Evolutionary conservation across 2,888 invertebrate genomes (phyloP).

Genomic region (Drosophila eohydei): DNA sequence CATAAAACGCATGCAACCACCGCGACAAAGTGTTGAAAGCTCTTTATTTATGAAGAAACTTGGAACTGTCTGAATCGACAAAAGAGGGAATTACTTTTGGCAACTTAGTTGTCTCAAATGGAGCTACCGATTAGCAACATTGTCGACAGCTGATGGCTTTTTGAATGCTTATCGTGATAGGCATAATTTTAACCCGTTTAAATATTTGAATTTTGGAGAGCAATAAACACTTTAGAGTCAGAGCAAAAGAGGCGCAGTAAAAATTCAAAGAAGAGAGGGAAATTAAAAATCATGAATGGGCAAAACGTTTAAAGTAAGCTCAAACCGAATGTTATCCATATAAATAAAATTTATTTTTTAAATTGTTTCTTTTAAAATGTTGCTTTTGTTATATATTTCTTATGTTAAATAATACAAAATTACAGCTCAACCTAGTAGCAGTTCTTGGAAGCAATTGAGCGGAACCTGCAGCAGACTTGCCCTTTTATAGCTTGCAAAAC

Average conservation of each 20-base stretch:
- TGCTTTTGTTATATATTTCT: background rate
- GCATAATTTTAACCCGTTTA: constrained; percentile 4
- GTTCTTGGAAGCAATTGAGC: background rate
- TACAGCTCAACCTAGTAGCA: background rate
- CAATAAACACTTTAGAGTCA: background rate
- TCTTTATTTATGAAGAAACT: constrained; percentile 37
- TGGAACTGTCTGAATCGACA: constrained; percentile 4
- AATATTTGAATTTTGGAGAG: background rate
- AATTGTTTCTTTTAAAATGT: background rate
- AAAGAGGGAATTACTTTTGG: constrained; percentile 20
- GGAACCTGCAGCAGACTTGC: too few species aligned
- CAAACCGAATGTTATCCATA: background rate
- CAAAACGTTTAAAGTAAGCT: background rate
- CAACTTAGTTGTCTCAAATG: constrained; percentile 37
- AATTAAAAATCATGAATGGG: constrained; percentile 9
- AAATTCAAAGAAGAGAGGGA: background rate
- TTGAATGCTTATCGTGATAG: constrained; percentile 13
- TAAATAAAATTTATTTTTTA: too few species aligned
- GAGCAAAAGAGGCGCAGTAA: background rate
- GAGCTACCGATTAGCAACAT: constrained; percentile 29
- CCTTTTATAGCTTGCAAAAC: background rate
- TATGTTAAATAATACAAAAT: background rate
- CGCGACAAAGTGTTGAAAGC: constrained; percentile 47
- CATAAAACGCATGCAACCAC: constrained; percentile 26
- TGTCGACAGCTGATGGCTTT: constrained; percentile 17